Evolutionary conservation across 2,797 vertebrate genomes (phyloP).

Genomic region (Halcyon leucocephala): DNA sequence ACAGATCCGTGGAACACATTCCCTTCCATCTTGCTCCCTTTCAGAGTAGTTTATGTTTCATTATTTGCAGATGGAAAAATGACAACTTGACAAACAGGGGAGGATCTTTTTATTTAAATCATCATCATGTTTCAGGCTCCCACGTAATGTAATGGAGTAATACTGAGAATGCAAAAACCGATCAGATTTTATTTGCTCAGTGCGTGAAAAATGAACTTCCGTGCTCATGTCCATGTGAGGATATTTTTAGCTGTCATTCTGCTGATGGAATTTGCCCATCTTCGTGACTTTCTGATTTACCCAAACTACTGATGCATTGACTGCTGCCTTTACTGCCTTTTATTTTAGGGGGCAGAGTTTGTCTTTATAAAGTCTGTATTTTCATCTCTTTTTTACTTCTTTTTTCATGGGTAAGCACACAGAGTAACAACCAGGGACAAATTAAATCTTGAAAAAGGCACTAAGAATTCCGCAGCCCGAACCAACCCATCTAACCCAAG

Average conservation of each 20-base stretch:
- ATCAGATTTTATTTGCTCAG: conserved; percentile 20
- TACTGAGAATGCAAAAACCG: conserved; percentile 38
- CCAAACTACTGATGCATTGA: conserved; percentile 59
- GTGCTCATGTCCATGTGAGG: neutral
- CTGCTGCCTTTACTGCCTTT: conserved; percentile 63
- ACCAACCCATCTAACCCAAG: conserved; percentile 55
- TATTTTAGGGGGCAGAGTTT: conserved; percentile 49
- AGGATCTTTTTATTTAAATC: conserved; percentile 70
- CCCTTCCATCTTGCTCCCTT: conserved; percentile 40
- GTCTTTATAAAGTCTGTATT: conserved; percentile 30
- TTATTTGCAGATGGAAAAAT: conserved; percentile 71
- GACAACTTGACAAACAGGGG: conserved; percentile 65
- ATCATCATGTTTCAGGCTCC: conserved; percentile 37
- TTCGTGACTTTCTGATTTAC: conserved; percentile 50
- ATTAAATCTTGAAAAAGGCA: conserved; percentile 77
- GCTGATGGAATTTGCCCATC: conserved; percentile 47
- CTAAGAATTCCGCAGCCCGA: conserved; percentile 64
- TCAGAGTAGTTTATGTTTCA: conserved; percentile 63
- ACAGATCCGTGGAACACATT: conserved; percentile 58
- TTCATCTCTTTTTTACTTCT: conserved; percentile 59
- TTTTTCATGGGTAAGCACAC: conserved; percentile 61
- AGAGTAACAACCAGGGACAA: conserved; percentile 70
- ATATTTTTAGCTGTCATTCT: conserved; percentile 61
- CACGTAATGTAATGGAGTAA: conserved; percentile 30
- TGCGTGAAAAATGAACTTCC: conserved; percentile 4